Base-by-base conservation (phyloP, 1,140 invertebrate species). In the Philopotamus ludificatus region DNA sequence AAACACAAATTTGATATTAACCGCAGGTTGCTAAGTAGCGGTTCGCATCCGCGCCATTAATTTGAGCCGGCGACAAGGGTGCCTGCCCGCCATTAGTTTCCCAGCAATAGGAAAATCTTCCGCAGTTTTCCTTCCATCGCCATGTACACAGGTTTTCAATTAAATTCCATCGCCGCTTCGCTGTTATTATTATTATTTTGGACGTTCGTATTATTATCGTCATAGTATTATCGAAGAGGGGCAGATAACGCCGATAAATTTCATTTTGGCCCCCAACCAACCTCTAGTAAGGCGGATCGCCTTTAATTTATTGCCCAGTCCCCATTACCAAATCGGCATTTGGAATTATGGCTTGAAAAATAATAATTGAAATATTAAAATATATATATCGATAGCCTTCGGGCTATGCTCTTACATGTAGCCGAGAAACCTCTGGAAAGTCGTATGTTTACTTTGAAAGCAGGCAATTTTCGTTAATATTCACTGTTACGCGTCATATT, bases 241-340 rank as follows among this genome's bases (percentile, higher is more conserved):
- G 50, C 39, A 67, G 66, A 63, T 67, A 67, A 67, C 63, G 63
- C 66, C 66, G 42, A 67, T 67, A 67, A 67, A 67, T 67, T 67
- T 63, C 39, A 50, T 67, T 63, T 63, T 49, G n/a, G n/a, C n/a
- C 20, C 28, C 34, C 41, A 45, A 47, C 53, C 50, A 25, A n/a
- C 39, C 21, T 25, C 54, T 57, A 22, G 54, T 57, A 57, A 57
- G 54, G 54, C 54, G 54, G 34, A 57, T 28, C 54, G 54, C 26
- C 25, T 34, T 47, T 47, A 57, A 65, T 65, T 65, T 65, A 65
- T 65, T 50, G 47, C 42, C 34, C 22, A 39, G 34, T 58, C 28
- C 23, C n/a, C 42, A 65, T 65, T 44, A 55, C 42, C 22, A 21
- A 26, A 47, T 58, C 28, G 42, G 18, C 42, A 22, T 23, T 34